Evolutionary conservation across 2,888 invertebrate genomes (phyloP).

Genomic region (Phasia obesa): DNA sequence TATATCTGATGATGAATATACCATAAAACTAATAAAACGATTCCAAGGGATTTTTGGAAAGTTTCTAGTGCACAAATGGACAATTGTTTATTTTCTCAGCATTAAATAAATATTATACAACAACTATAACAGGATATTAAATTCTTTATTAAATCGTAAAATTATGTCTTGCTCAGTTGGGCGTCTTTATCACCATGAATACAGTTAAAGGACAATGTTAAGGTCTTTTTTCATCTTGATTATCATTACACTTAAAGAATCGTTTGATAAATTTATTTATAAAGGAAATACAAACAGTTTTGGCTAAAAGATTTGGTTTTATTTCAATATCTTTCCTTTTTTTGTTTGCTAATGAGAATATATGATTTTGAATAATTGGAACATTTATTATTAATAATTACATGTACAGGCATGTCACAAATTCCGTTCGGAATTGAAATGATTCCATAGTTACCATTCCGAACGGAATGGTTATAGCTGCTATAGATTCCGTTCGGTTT

Average conservation of each 20-base stretch:
- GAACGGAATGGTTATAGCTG: no score
- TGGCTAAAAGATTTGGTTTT: conserved; percentile 8
- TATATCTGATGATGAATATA: conserved; percentile 18
- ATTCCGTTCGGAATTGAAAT: no score
- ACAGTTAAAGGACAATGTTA: conserved; percentile 17
- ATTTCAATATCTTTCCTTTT: not conserved
- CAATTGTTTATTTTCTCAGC: not conserved
- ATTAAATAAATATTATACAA: not conserved
- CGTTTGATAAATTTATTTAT: conserved; percentile 29
- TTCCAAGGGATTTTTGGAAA: conserved; percentile 23
- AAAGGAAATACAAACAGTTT: conserved; percentile 2
- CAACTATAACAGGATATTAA: not conserved
- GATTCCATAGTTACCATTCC: no score
- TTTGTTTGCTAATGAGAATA: not conserved
- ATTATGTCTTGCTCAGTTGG: conserved; percentile 20
- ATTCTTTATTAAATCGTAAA: conserved; percentile 11
- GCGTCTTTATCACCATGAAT: not conserved
- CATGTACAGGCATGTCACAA: no score
- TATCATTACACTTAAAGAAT: conserved; percentile 15
- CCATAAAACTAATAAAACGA: conserved; percentile 36
- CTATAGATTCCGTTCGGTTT: no score
- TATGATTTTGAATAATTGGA: conserved; percentile 4
- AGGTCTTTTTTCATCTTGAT: conserved; percentile 14
- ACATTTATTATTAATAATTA: no score
- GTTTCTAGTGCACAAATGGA: not conserved